These are phyloP conservation scores for Platyrinchus mystaceus DNA, from an alignment of 2,797 vertebrate species.

Conservation along the genomic window DNA sequence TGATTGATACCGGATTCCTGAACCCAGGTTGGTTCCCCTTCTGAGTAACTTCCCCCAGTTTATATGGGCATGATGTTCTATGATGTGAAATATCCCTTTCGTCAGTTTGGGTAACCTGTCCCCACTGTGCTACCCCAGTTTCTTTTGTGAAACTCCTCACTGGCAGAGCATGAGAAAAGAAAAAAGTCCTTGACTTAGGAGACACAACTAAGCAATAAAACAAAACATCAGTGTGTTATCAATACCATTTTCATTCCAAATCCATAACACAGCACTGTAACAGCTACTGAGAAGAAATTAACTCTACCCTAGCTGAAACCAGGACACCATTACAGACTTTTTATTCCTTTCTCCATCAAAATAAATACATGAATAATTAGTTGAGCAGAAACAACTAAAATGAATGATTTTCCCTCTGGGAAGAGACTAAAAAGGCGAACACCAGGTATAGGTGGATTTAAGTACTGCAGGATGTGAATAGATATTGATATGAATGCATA, in stretches of 20 bases:
- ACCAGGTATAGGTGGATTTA: background rate
- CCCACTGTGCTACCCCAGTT: background rate
- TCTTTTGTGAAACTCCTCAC: background rate
- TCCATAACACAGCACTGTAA: background rate
- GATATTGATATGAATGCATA: background rate
- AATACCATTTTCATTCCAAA: background rate
- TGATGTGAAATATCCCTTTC: background rate
- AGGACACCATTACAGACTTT: background rate
- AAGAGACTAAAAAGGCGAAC: background rate
- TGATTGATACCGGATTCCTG: background rate
- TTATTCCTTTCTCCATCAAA: background rate
- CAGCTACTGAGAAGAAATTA: background rate
- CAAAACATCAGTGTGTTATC: background rate
- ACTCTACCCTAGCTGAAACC: background rate
- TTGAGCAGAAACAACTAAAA: background rate
- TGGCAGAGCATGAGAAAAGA: background rate
- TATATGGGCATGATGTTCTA: background rate
- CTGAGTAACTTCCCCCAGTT: background rate
- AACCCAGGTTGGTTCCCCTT: background rate
- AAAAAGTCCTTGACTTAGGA: rapidly evolving
- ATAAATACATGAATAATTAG: background rate
- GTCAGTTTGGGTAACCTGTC: background rate
- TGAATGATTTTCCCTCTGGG: background rate
- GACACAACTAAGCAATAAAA: background rate
- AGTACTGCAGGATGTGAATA: background rate